Evolutionary conservation across 2,113 vertebrate genomes (phyloP).

Genomic region (Isurus oxyrinchus): DNA sequence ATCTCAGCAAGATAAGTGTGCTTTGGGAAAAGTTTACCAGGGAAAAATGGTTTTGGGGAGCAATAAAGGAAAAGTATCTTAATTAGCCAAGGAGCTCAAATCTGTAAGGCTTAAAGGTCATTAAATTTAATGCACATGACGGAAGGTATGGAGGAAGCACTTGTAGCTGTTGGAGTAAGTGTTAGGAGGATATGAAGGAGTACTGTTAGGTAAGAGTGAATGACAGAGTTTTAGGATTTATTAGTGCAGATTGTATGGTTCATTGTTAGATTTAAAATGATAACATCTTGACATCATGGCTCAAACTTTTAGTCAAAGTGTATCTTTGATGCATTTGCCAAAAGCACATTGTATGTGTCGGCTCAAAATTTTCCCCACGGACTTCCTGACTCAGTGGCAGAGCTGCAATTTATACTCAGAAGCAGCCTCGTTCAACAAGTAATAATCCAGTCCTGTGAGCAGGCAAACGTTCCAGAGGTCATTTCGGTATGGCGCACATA

Average conservation of each 20-base stretch:
- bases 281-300: not conserved
- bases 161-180: not conserved
- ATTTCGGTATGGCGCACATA: not conserved
- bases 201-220: not conserved
- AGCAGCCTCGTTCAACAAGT: not conserved
- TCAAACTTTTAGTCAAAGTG: not conserved
- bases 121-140: not conserved
- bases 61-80: not conserved
- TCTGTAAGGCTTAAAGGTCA: not conserved
- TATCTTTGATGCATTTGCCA: conserved; percentile 9
- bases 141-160: not conserved
- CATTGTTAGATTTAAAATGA: not conserved
- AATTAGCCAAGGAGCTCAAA: not conserved
- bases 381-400: not conserved
- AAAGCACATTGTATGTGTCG: not conserved
- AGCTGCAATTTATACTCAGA: not conserved
- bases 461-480: not conserved
- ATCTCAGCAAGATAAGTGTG: not conserved
- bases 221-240: not conserved
- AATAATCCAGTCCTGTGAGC: not conserved
- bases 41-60: not conserved
- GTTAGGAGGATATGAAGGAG: not conserved
- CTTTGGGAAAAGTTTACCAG: not conserved
- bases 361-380: not conserved
- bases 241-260: not conserved